Conservation (phyloP, 2,113 vertebrate species). For the Poecile atricapillus region DNA sequence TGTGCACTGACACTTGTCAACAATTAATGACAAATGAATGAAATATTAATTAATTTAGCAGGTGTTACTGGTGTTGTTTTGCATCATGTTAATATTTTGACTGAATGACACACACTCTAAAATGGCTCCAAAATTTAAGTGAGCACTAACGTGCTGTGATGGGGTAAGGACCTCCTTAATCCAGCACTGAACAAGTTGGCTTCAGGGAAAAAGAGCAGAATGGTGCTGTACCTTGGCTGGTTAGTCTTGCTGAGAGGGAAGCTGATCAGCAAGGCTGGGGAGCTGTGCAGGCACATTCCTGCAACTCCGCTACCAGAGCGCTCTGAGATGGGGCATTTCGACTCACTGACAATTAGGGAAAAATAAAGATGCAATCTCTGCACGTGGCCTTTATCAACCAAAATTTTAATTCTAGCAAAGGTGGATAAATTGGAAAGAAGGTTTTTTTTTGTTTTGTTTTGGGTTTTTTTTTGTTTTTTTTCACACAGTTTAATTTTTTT, state of each 20-base stretch:
- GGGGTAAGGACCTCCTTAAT: background rate
- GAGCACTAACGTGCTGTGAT: accelerated
- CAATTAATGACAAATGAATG: background rate
- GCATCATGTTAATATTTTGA: background rate
- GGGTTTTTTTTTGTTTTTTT: background rate
- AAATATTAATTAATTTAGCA: background rate
- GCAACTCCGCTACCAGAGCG: accelerated
- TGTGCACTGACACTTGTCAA: background rate
- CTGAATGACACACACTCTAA: background rate
- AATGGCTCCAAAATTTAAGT: background rate
- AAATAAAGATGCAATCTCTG: background rate
- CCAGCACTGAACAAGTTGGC: background rate
- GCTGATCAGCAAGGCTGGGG: too few relatives aligned
- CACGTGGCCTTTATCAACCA: background rate
- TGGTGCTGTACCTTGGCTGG: background rate
- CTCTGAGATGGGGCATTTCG: accelerated
- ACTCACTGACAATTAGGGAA: background rate
- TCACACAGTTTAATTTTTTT: background rate
- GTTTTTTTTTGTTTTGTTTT: background rate
- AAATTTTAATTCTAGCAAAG: background rate
- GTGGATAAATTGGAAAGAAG: background rate
- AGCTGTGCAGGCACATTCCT: accelerated
- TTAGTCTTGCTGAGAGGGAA: background rate
- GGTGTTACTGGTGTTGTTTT: background rate
- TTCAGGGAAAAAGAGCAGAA: background rate